A percentile compares a stretch with the other conserved stretches of the same genome.
These are phyloP conservation scores for Hypanus sabinus DNA, from an alignment of 2,113 vertebrate genomes.

Conservation along the genomic window DNA sequence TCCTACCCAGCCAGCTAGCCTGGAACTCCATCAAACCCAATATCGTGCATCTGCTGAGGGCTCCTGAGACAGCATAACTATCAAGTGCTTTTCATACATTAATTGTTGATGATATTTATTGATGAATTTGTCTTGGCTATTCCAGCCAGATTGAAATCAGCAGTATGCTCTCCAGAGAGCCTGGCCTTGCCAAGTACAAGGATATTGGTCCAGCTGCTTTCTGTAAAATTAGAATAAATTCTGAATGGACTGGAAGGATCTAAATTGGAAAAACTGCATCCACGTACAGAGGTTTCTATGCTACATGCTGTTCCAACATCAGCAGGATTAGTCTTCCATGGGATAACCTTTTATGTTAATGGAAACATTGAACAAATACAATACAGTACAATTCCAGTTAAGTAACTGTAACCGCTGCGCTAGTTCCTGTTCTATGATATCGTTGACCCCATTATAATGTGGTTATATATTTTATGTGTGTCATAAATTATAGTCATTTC, in stretches of 20 bases:
- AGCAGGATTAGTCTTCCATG: constrained; percentile 11
- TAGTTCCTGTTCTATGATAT: not conserved
- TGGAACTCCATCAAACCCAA: not conserved
- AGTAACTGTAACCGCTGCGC: not conserved
- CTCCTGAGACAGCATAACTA: not conserved
- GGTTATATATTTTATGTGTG: not conserved
- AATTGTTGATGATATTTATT: constrained; percentile 34
- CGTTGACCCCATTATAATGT: constrained; percentile 14
- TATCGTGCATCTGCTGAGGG: not conserved
- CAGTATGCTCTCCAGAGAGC: not conserved
- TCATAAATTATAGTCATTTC: not conserved
- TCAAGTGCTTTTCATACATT: constrained; percentile 9
- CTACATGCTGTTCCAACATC: not conserved
- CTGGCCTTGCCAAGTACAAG: not conserved
- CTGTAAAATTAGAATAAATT: constrained; percentile 8
- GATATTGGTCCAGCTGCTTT: constrained; percentile 26
- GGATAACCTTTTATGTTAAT: constrained; percentile 18
- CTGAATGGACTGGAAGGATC: not conserved
- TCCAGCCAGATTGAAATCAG: constrained; percentile 21
- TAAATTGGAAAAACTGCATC: constrained; percentile 22
- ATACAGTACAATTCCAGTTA: not conserved
- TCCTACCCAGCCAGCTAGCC: not conserved
- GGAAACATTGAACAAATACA: constrained; percentile 14
- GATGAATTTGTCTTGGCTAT: constrained; percentile 21
- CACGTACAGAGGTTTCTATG: constrained; percentile 13